These are phyloP conservation scores for Timema podura DNA, from an alignment of 2,888 invertebrate species.

Conservation along the genomic window DNA sequence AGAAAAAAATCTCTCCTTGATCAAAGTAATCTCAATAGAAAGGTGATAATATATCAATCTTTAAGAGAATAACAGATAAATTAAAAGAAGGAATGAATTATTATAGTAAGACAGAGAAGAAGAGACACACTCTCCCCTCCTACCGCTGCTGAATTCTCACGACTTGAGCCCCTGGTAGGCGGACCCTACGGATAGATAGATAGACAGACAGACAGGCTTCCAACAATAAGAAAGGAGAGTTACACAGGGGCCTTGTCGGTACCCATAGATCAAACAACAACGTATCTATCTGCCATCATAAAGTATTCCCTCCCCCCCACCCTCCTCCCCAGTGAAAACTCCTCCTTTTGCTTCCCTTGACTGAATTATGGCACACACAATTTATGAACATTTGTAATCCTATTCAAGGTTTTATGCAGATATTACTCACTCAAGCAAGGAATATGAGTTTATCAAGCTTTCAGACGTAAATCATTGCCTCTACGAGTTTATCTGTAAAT, in stretches of 20 bases:
- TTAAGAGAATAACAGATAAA: too few species aligned
- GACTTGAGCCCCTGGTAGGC: too few species aligned
- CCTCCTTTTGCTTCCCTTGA: constrained; percentile 38
- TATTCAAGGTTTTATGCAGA: constrained; percentile 51
- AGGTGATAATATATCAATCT: too few species aligned
- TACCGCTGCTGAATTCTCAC: too few species aligned
- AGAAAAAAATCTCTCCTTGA: too few species aligned
- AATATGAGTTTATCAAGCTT: constrained; percentile 55
- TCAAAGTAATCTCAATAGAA: too few species aligned
- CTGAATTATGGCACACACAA: constrained; percentile 49
- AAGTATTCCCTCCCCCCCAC: constrained; percentile 29
- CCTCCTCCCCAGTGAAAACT: constrained; percentile 26
- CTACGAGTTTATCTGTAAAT: constrained; percentile 58
- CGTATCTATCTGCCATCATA: constrained; percentile 34
- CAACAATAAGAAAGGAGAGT: constrained; percentile 3
- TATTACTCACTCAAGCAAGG: constrained; percentile 50
- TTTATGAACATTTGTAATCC: constrained; percentile 51
- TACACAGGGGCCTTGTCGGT: constrained; percentile 25
- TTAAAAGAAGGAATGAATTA: too few species aligned
- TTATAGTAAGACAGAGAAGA: too few species aligned
- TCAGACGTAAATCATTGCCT: constrained; percentile 64
- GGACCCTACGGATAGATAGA: too few species aligned
- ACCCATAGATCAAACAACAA: constrained; percentile 32
- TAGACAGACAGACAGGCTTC: too few species aligned
- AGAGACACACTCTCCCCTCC: too few species aligned